Conservation (phyloP, 2,888 invertebrate species). For the Folsomia candida region DNA sequence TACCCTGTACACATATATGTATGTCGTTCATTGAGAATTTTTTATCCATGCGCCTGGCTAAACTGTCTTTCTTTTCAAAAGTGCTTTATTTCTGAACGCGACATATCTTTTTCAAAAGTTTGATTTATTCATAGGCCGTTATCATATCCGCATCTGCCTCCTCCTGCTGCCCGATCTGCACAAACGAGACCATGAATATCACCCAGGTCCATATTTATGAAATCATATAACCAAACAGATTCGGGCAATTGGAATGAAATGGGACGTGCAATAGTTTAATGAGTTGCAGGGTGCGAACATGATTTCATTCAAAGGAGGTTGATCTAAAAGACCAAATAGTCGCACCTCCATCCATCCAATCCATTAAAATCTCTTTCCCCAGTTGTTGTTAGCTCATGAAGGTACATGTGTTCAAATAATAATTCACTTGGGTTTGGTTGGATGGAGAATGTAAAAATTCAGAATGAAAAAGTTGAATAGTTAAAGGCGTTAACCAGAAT, state of each 20-base stretch:
- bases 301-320: not conserved
- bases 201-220: not conserved
- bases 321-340: slow-evolving; percentile 1
- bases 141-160: not conserved
- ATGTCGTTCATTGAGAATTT: not conserved
- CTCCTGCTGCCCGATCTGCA: not conserved
- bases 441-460: slow-evolving; percentile 9
- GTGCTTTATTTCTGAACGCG: not conserved
- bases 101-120: not conserved
- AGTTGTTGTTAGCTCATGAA: not conserved
- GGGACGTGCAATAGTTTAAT: slow-evolving; percentile 17
- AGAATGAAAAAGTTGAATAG: slow-evolving; percentile 14
- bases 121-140: not conserved
- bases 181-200: not conserved
- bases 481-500: slow-evolving; percentile 17
- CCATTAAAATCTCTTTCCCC: slow-evolving; percentile 1
- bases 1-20: not conserved
- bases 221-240: not conserved
- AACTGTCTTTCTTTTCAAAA: not conserved
- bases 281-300: slow-evolving; percentile 14
- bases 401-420: slow-evolving; percentile 6
- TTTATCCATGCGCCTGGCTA: not conserved
- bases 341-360: not conserved
- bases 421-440: not conserved
- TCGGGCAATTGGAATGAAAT: slow-evolving; percentile 15